Percentiles rank a stretch among this genome's conserved stretches.
phyloP scores from a whole-genome alignment of 2,888 invertebrate genomes.

The Brachynemurus nebulosus region DNA sequence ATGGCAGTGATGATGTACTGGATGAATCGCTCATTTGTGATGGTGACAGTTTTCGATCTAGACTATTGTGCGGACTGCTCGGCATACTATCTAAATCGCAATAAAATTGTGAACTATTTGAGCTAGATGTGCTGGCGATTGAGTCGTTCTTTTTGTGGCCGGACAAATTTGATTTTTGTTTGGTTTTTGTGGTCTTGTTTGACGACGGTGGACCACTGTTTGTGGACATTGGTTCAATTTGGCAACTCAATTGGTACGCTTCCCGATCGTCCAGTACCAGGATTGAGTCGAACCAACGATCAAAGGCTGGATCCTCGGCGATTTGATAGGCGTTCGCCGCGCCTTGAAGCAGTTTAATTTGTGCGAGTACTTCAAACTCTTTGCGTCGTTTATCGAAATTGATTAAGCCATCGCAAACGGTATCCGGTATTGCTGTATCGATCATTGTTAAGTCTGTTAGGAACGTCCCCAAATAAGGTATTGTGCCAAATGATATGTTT shows the following conservation, averaged over 20 bases:
- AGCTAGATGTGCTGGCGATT: conserved; percentile 75
- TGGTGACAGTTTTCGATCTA: conserved; percentile 63
- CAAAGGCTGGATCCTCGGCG: conserved; percentile 72
- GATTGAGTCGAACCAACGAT: conserved; percentile 91
- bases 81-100: conserved; percentile 61
- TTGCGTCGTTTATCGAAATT: conserved; percentile 97
- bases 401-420: conserved; percentile 67
- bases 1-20: conserved; percentile 61
- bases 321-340: conserved; percentile 93
- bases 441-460: conserved; percentile 98
- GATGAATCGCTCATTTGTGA: conserved; percentile 68
- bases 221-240: conserved; percentile 62
- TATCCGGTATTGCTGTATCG: conserved; percentile 88
- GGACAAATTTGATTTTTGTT: conserved; percentile 11
- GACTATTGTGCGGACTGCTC: conserved; percentile 64
- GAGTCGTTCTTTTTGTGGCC: conserved; percentile 78
- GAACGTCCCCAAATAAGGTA: conserved; percentile 96
- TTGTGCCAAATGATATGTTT: conserved; percentile 82
- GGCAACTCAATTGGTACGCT: conserved; percentile 78
- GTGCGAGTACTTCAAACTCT: conserved; percentile 96
- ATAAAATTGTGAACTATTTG: conserved; percentile 79
- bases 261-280: conserved; percentile 85
- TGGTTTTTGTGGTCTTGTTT: conserved; percentile 32
- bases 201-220: conserved; percentile 33
- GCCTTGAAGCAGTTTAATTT: conserved; percentile 88